Base-by-base conservation (phyloP, 1,140 invertebrate species). In the Pseudomyrmex gracilis region DNA sequence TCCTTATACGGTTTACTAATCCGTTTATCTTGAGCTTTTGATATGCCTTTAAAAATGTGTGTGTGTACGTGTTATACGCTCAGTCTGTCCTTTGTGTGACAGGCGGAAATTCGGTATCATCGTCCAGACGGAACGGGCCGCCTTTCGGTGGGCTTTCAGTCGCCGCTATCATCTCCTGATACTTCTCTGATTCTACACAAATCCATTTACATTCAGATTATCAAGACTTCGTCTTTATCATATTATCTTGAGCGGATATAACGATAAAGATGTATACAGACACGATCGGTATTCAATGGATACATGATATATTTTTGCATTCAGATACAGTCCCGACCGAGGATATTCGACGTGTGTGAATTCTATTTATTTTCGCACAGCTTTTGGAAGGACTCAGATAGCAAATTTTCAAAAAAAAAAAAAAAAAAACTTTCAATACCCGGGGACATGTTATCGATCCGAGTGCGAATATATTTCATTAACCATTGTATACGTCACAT, bases 91-190 rank as follows among this genome's bases (percentile, higher is more conserved):
- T 96, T 89, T 97, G 96, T 10, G 96, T 96, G 63, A 98, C 96
- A 83, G 97, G 97, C 84, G 97, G 97, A 94, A 98, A 98, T 94
- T 98, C 97, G 73, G 95, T 95, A 74, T 97, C 97, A 93, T 98
- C 97, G 91, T 97, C 96, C 91, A 98, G 95, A 90, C 96, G 96
- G 92, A 97, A 96, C 22, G 92, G 89, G 55, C 90, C 93, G 73
- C 95, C 95, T 86, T 96, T 95, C 57, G 96, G 96, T 57, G 96
- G 96, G 82, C 95, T 95, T 91, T 96, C 95, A 17, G 95, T 96
- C 58, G 96, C 96, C 78, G 95, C 95, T 87, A 95, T 95, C 95
- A 97, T 96, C 93, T 97, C 96, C 55, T 95, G 95, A 89, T 96
- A 96, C 91, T 97, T 97, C 91, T 97, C 97, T 85, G 97, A 97